Percentiles rank a stretch among this genome's conserved stretches.
phyloP scores from a whole-genome alignment of 1,140 invertebrate species.

The Drosophila elegans region DNA sequence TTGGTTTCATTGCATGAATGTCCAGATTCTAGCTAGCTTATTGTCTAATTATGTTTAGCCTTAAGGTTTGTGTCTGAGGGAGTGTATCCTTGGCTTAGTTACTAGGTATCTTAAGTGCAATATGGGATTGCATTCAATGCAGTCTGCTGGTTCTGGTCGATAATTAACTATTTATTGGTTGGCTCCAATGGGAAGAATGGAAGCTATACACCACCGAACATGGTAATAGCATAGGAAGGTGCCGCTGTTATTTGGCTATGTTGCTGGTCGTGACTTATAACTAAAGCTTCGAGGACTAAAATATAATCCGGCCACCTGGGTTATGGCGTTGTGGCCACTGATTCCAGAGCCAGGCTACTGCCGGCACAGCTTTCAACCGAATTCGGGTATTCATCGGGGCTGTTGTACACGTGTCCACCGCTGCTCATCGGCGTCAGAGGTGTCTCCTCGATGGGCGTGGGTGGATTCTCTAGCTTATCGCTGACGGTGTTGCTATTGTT shows the following conservation, averaged over 20 bases:
- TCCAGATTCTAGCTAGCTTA: slow-evolving; percentile 47
- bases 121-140: slow-evolving; percentile 67
- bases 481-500: not conserved
- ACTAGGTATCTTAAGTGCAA: slow-evolving; percentile 41
- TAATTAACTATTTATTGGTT: slow-evolving; percentile 6
- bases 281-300: slow-evolving; percentile 61
- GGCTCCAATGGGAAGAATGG: slow-evolving; percentile 55
- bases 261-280: slow-evolving; percentile 27
- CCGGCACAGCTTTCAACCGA: slow-evolving; percentile 63
- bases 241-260: slow-evolving; percentile 32
- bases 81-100: slow-evolving; percentile 46
- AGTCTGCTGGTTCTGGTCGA: slow-evolving; percentile 58
- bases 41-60: slow-evolving; percentile 17
- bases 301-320: slow-evolving; percentile 55
- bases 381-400: slow-evolving; percentile 52
- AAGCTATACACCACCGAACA: slow-evolving; percentile 49
- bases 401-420: slow-evolving; percentile 21
- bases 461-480: slow-evolving; percentile 18
- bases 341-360: slow-evolving; percentile 44
- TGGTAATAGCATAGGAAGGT: slow-evolving; percentile 60
- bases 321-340: slow-evolving; percentile 60
- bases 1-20: slow-evolving; percentile 46
- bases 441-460: slow-evolving; percentile 25
- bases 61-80: slow-evolving; percentile 40
- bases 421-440: slow-evolving; percentile 32